phyloP scores from a whole-genome alignment of 2,113 vertebrate genomes.

The Microcebus griseorufus region DNA sequence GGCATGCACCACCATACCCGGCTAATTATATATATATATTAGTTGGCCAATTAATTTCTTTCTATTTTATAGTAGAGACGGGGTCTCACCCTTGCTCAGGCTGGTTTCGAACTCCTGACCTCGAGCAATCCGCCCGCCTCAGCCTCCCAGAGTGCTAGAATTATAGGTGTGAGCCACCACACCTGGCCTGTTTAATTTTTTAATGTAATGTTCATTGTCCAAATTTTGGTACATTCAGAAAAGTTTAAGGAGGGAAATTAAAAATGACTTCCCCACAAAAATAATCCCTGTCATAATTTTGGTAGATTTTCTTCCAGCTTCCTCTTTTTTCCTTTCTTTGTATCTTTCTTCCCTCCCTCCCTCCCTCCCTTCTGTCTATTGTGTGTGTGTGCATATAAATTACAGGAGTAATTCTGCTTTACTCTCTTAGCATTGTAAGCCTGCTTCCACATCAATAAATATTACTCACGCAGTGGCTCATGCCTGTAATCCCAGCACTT shows the following conservation, averaged over 20 bases:
- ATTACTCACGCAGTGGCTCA: neutral
- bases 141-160: no score
- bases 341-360: neutral
- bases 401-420: neutral
- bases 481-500: no score
- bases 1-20: no score
- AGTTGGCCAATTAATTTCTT: no score
- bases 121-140: no score
- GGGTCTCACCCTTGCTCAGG: no score
- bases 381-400: no score
- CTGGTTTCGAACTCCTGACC: no score
- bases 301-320: neutral
- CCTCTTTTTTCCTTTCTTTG: no score
- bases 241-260: neutral
- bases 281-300: neutral
- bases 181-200: neutral
- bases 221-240: constrained; percentile 3
- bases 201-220: neutral
- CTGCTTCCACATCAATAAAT: neutral
- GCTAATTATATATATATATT: no score
- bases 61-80: no score
- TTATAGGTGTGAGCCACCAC: no score
- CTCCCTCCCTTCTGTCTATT: neutral
- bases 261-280: constrained; percentile 1
- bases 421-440: neutral